Conservation (phyloP, 2,888 invertebrate species). For the Xylocampa areola region DNA sequence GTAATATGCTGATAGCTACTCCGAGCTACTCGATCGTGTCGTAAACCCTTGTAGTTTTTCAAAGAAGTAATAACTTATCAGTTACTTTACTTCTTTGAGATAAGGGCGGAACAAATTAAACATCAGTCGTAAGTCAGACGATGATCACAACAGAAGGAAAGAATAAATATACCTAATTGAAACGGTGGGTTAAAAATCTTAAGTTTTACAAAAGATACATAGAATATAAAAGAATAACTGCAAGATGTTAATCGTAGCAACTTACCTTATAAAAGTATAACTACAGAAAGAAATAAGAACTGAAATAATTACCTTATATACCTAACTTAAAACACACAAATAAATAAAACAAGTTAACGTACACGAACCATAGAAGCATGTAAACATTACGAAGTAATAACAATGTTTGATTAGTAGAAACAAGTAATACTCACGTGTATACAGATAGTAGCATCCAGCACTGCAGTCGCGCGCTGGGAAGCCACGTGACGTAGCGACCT, state of each 20-base stretch:
- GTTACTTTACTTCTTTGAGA: too few species aligned
- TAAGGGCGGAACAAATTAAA: conserved; percentile 21
- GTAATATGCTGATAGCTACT: conserved; percentile 13
- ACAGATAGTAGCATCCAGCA: conserved; percentile 93
- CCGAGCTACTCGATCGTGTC: conserved; percentile 11
- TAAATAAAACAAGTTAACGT: conserved; percentile 11
- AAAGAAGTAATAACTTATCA: conserved; percentile 15
- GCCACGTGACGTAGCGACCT: conserved; percentile 90
- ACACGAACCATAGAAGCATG: conserved; percentile 11
- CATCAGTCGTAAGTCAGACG: conserved; percentile 34
- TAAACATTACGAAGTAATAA: conserved; percentile 20
- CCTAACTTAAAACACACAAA: conserved; percentile 1
- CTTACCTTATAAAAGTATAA: not conserved
- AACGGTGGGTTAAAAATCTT: too few species aligned
- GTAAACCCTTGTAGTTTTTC: conserved; percentile 1
- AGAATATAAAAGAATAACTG: too few species aligned
- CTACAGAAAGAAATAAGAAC: not conserved
- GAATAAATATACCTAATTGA: too few species aligned
- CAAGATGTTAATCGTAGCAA: not conserved
- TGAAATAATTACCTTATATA: not conserved
- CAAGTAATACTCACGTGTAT: conserved; percentile 90
- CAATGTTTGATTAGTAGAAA: conserved; percentile 41
- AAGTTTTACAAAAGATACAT: too few species aligned
- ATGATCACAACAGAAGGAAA: too few species aligned
- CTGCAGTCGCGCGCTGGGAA: conserved; percentile 90